Evolutionary conservation across 2,888 invertebrate species (phyloP), one percentile per base, ranked within the genome.

Genomic region (Protodeltote pygarga): DNA sequence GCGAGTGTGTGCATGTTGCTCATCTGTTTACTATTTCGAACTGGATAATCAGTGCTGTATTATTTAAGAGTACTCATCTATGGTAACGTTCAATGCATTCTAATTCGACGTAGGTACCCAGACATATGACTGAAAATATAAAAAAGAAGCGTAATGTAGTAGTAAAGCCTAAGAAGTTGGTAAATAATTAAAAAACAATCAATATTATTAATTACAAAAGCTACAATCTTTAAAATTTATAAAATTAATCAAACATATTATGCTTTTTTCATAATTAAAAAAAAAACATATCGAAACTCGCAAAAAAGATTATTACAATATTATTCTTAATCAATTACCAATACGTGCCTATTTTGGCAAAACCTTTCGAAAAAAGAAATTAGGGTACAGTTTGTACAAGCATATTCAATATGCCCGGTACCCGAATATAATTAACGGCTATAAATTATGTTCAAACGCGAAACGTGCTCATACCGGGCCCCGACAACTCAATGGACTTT

Each of bases 391-490:
- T 51, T 70, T 65, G 68, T 67, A 55, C 50, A 51, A 66, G 65
- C 65, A 66, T 77, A 79, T 77, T 77, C 68, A 78, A 76, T 77
- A 75, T 59, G 52, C 67, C 61, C 53, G 49, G 46, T 59, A 64
- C 41, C 16, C 60, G 69, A 77, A 79, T 73, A 79, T 82, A 82
- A 84, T 84, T 81, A 83, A 77, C 65, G 65, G 59, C 67, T 74
- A 84, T 85, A 81, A 85, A 85, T 83, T 71, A 71, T 67, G 67
- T 67, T 72, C 71, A 65, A 71, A 75, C 70, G 67, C 68, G 72
- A 69, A 78, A 75, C 73, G 64, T 68, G 73, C 69, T 67, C 34
- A 15, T 48, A 65, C 51, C 47, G 51, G 47, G 52, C 52, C 60
- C 47, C 40, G 57, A 54, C 65, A 71, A 65, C 57, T 65, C 53